These are phyloP conservation scores for Polyommatus icarus DNA, from an alignment of 2,888 invertebrate species.

Conservation along the genomic window DNA sequence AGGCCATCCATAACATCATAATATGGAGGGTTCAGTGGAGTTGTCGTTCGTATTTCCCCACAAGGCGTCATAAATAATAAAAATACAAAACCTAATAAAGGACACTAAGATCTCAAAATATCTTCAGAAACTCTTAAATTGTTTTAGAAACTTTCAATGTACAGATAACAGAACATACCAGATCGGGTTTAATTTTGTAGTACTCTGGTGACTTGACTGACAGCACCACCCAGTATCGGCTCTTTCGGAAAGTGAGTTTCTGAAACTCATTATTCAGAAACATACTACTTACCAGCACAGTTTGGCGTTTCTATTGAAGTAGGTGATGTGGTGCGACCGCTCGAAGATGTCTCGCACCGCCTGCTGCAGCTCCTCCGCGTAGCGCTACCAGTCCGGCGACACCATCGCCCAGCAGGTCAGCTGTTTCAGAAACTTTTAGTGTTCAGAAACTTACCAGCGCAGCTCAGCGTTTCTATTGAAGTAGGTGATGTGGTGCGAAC, in stretches of 20 bases:
- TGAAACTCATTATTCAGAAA: background rate
- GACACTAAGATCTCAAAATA: too few relatives aligned
- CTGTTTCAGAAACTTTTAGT: too few relatives aligned
- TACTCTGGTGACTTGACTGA: too few relatives aligned
- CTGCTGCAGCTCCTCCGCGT: slow-evolving; percentile 62
- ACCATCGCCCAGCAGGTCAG: slow-evolving; percentile 61
- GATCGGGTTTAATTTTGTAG: too few relatives aligned
- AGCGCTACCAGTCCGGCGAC: slow-evolving; percentile 65
- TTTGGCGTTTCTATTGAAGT: slow-evolving; percentile 65
- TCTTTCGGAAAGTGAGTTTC: background rate
- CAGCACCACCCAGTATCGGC: background rate
- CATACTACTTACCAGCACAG: slow-evolving; percentile 69
- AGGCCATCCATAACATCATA: background rate
- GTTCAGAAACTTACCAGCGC: too few relatives aligned
- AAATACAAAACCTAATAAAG: too few relatives aligned
- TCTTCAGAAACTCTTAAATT: too few relatives aligned
- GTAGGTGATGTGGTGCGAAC: slow-evolving; percentile 63
- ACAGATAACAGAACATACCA: too few relatives aligned
- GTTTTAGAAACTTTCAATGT: too few relatives aligned
- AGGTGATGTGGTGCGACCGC: slow-evolving; percentile 61
- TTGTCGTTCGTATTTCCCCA: background rate
- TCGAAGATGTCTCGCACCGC: slow-evolving; percentile 64
- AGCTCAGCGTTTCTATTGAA: slow-evolving; percentile 50
- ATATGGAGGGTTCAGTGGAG: background rate
- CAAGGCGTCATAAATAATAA: too few relatives aligned